Conservation (phyloP, 53 echinoderm and acorn worm genomes). For the Echinarachnius parma region DNA sequence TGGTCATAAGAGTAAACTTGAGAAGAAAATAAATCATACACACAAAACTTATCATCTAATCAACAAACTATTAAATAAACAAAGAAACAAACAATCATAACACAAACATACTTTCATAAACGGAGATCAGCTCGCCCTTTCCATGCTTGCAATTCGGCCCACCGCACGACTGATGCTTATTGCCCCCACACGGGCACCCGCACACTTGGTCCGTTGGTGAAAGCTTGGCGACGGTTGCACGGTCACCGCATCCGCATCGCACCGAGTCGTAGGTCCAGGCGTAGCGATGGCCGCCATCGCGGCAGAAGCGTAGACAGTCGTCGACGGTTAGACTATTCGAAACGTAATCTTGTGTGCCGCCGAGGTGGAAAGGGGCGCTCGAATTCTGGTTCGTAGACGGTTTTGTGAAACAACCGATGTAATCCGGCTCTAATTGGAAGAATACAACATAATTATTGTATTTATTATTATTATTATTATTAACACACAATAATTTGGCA, state of each 20-base stretch:
- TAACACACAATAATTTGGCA: too few species aligned
- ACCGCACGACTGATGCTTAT: conserved; percentile 20
- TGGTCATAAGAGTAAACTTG: too few species aligned
- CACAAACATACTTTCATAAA: conserved; percentile 20
- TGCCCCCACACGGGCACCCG: conserved; percentile 37
- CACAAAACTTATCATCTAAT: too few species aligned
- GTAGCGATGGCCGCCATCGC: conserved; percentile 12
- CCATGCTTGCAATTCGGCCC: conserved; percentile 7
- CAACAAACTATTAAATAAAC: too few species aligned
- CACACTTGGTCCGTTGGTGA: background rate
- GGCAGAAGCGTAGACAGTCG: conserved; percentile 13
- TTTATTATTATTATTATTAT: too few species aligned
- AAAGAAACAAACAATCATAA: too few species aligned
- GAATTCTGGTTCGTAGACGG: too few species aligned
- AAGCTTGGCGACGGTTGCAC: background rate
- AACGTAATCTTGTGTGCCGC: background rate
- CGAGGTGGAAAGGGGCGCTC: too few species aligned
- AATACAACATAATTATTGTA: too few species aligned
- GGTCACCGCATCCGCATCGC: conserved; percentile 23
- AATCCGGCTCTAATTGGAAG: conserved; percentile 39
- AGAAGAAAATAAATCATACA: too few species aligned
- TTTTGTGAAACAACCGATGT: conserved; percentile 24
- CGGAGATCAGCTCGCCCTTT: conserved; percentile 8
- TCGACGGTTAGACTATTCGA: conserved; percentile 27
- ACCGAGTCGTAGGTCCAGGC: conserved; percentile 35